Evolutionary conservation across 1,140 invertebrate genomes (phyloP).

Genomic region (Leptopilina clavipes): DNA sequence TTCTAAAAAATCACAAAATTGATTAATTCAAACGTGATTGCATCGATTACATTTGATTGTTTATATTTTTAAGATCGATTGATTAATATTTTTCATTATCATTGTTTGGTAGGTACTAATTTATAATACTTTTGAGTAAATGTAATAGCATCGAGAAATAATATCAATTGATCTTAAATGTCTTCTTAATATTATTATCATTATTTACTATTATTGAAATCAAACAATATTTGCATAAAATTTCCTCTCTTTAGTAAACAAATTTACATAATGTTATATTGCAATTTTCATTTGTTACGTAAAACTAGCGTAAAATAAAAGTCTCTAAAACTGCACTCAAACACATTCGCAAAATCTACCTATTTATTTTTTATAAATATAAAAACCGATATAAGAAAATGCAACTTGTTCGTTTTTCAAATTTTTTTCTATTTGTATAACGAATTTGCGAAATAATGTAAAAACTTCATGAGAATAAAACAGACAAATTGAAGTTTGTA

Average conservation of each 20-base stretch:
- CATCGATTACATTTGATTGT: slow-evolving; percentile 14
- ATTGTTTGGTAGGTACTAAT: neutral
- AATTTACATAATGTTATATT: neutral
- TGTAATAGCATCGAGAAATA: neutral
- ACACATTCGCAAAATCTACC: slow-evolving; percentile 8
- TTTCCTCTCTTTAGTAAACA: slow-evolving; percentile 29
- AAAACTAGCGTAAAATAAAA: neutral
- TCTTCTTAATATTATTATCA: neutral
- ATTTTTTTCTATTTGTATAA: neutral
- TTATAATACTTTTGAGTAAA: neutral
- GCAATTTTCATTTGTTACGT: slow-evolving; percentile 3
- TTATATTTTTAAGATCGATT: neutral
- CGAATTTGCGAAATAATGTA: neutral
- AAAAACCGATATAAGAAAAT: neutral
- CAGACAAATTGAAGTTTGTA: slow-evolving; percentile 28
- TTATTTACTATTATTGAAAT: neutral
- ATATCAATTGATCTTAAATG: neutral
- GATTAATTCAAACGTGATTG: slow-evolving; percentile 11
- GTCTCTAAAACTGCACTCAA: slow-evolving; percentile 25
- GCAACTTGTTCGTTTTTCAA: neutral
- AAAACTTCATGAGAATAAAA: slow-evolving; percentile 10
- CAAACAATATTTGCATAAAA: neutral
- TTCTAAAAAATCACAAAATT: slow-evolving; percentile 13
- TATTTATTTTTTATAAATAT: neutral
- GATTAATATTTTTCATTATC: neutral